A percentile compares a stretch with the other conserved stretches of the same genome.
These are phyloP conservation scores for Merodon equestris DNA, from an alignment of 2,888 invertebrate genomes.

Conservation along the genomic window DNA sequence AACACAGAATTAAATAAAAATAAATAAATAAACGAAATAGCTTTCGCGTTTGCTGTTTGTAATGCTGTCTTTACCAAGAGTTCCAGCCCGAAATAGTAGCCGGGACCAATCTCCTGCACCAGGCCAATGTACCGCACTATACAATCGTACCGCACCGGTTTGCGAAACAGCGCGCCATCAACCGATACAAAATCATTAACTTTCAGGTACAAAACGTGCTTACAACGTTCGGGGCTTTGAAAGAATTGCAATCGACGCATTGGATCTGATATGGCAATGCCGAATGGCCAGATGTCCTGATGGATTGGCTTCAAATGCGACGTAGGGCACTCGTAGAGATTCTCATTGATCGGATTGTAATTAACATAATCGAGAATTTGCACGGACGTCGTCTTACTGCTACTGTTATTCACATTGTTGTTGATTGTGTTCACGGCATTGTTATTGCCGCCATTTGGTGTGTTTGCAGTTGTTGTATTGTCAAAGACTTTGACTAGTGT, in stretches of 20 bases:
- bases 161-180: constrained; percentile 76
- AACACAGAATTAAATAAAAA: constrained; percentile 19
- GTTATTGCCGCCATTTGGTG: constrained; percentile 30
- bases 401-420: constrained; percentile 47
- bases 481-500: constrained; percentile 71
- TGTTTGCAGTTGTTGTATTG: constrained; percentile 19
- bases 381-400: constrained; percentile 70
- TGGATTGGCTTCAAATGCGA: constrained; percentile 70
- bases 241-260: constrained; percentile 80
- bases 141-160: constrained; percentile 71
- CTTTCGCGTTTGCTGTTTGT: constrained; percentile 14
- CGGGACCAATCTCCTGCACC: constrained; percentile 80
- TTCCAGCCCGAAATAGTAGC: constrained; percentile 81
- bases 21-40: constrained; percentile 29
- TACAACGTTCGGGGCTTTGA: constrained; percentile 78
- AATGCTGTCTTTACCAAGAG: constrained; percentile 79
- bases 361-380: constrained; percentile 73
- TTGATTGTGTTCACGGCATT: constrained; percentile 47
- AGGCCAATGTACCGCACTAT: constrained; percentile 81
- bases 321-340: constrained; percentile 73
- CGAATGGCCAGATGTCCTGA: constrained; percentile 79
- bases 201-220: constrained; percentile 76
- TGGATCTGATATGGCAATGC: constrained; percentile 80
- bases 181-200: constrained; percentile 76
- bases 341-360: constrained; percentile 71